Conservation (phyloP, 2,797 vertebrate genomes). For the Parambassis ranga region DNA sequence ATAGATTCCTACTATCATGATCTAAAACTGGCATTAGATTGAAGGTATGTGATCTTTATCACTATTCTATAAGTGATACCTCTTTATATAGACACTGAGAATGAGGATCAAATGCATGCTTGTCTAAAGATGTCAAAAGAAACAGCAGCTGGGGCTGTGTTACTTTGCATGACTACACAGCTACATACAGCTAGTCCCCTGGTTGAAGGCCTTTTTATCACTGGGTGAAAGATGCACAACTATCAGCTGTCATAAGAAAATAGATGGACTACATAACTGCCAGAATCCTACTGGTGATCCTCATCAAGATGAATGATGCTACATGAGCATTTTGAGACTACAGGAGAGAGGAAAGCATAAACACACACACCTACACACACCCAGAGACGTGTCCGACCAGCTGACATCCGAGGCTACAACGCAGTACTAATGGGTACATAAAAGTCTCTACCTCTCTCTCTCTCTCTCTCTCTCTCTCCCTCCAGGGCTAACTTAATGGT, state of each 20-base stretch:
- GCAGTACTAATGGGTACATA: conserved; percentile 53
- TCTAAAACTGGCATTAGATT: no score
- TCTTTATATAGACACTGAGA: no score
- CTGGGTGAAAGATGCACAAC: conserved; percentile 15
- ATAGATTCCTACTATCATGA: no score
- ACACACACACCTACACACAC: not conserved
- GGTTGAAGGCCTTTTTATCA: conserved; percentile 19
- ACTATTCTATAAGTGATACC: no score
- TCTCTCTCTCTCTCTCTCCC: conserved; percentile 1
- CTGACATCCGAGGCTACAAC: conserved; percentile 20
- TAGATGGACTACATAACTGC: conserved; percentile 10
- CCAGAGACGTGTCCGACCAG: conserved; percentile 1
- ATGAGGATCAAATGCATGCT: not conserved
- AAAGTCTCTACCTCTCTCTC: conserved; percentile 29
- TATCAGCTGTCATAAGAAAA: conserved; percentile 36
- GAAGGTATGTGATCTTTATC: no score
- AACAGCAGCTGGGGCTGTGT: not conserved
- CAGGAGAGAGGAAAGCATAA: conserved; percentile 11
- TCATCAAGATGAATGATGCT: conserved; percentile 54
- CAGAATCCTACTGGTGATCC: conserved; percentile 20
- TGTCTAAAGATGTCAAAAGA: not conserved
- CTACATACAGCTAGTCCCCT: not conserved
- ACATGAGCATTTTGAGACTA: conserved; percentile 34
- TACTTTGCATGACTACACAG: not conserved
- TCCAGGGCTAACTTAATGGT: conserved; percentile 49